A percentile compares a stretch with the other conserved stretches of the same genome.
Conservation (phyloP, 2,888 invertebrate genomes). For the Drosophila kambysellisi region DNA sequence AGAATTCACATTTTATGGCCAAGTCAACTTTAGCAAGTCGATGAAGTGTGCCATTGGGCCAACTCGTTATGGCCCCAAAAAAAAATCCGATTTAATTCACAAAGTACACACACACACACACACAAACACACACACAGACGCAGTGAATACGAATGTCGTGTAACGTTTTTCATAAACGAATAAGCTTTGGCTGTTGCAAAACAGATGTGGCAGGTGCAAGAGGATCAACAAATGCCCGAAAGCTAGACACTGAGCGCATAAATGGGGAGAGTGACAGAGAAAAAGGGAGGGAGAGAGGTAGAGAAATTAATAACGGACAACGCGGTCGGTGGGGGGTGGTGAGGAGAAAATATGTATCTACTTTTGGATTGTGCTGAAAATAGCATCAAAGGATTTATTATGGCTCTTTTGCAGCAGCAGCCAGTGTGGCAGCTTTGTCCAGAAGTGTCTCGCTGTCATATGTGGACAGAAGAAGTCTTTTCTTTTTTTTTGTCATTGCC, state of each 20-base stretch:
- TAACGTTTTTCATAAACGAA: slow-evolving; percentile 68
- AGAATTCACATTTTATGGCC: slow-evolving; percentile 6
- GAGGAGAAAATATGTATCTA: slow-evolving; percentile 63
- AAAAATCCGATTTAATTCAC: slow-evolving; percentile 10
- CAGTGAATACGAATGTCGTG: slow-evolving; percentile 46
- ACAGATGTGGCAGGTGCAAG: slow-evolving; percentile 37
- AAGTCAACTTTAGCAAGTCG: slow-evolving; percentile 19
- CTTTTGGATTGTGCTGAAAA: slow-evolving; percentile 75
- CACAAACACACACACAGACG: not conserved
- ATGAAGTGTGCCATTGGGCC: slow-evolving; percentile 20
- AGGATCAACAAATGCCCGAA: slow-evolving; percentile 34
- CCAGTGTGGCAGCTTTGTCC: slow-evolving; percentile 19
- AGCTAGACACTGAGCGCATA: slow-evolving; percentile 27
- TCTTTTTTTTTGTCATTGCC: slow-evolving; percentile 3
- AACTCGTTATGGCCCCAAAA: slow-evolving; percentile 15
- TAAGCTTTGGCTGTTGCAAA: slow-evolving; percentile 43
- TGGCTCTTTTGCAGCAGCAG: slow-evolving; percentile 51
- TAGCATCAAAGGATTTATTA: slow-evolving; percentile 80
- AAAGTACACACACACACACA: not conserved
- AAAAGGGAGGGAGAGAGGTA: not conserved
- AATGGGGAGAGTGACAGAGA: not conserved
- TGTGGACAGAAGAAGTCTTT: slow-evolving; percentile 39
- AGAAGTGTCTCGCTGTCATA: slow-evolving; percentile 50
- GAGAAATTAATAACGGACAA: not conserved
- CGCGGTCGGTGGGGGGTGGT: not conserved